Percentiles rank a stretch among this genome's conserved stretches.
phyloP scores from a whole-genome alignment of 2,113 vertebrate genomes.

The Rhinolophus sinicus region DNA sequence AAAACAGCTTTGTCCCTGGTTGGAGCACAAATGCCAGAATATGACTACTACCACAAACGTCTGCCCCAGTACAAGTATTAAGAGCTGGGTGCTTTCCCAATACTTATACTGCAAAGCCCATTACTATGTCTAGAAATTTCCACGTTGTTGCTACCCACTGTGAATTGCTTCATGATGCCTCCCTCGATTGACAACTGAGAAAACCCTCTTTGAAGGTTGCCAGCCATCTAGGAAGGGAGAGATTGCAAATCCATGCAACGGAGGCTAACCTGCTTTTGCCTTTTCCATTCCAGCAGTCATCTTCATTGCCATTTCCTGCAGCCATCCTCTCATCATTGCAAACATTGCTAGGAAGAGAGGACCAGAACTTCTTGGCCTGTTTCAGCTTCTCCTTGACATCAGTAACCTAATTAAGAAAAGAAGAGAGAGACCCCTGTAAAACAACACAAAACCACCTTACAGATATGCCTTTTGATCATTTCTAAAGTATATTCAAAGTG shows the following conservation, averaged over 20 bases:
- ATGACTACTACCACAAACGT: background rate
- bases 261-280: slow-evolving; percentile 93
- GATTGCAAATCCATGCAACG: accelerated
- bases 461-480: background rate
- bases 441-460: slow-evolving; percentile 2
- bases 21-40: background rate
- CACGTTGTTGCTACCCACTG: background rate
- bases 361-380: slow-evolving; percentile 98
- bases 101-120: background rate
- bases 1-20: background rate
- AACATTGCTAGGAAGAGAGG: slow-evolving; percentile 93
- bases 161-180: background rate
- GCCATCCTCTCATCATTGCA: slow-evolving; percentile 93
- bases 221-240: background rate
- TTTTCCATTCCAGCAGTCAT: slow-evolving; percentile 94
- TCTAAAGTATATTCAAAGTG: slow-evolving; percentile 38
- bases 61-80: background rate
- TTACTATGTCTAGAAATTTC: background rate
- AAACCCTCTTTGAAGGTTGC: background rate
- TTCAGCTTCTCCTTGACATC: slow-evolving; percentile 98
- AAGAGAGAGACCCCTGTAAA: background rate
- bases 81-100: background rate
- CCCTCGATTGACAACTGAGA: accelerated
- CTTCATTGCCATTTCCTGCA: slow-evolving; percentile 86
- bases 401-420: slow-evolving; percentile 85